Base-by-base conservation (phyloP, 2,888 invertebrate species). In the Megaustenia siamemsis region DNA sequence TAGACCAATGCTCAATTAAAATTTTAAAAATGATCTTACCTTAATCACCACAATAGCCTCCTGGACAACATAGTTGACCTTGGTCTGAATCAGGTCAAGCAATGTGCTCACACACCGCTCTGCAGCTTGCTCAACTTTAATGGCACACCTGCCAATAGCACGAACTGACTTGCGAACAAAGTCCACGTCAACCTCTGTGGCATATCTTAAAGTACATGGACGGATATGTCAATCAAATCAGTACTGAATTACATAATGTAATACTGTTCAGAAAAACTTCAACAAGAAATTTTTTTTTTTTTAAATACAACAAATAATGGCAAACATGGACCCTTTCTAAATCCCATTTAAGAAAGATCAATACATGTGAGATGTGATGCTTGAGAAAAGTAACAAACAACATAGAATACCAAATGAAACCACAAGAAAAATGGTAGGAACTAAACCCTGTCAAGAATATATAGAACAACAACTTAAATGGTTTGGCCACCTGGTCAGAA, bases 11-110 rank as follows among this genome's bases (percentile, higher is more conserved):
- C n/a, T n/a, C 18, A 56, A 21, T 15, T 24, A 56, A 56, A 6
- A 56, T 15, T 24, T 56, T 21, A 21, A 56, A 5, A 28, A 28
- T 28, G n/a, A 0, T 10, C 79, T 81, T 86, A 92, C 92, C 95
- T 99, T 99, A 93, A 99, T 99, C 38, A 99, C 99, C 21, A 99
- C 99, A 88, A 99, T 99, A 0, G 99, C 99, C 94, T 99, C 99
- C 94, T 99, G 99, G 0, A 99, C 99, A 28, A 99, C 99, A 94
- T 99, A 99, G 95, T 99, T 99, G 89, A 96, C 99, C 95, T 99
- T 99, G 0, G 99, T 99, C 94, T 99, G 99, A 93, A 99, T 99
- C 83, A 99, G 95, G 94, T 99, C 99, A 38, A 99, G 95, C 15
- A 99, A 95, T 0, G 99, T 99, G 6, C 98, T 98, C 0, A 99